Evolutionary conservation across 2,888 invertebrate species (phyloP), one percentile per base, ranked within the genome.

Genomic region (Hedychridium roseum): DNA sequence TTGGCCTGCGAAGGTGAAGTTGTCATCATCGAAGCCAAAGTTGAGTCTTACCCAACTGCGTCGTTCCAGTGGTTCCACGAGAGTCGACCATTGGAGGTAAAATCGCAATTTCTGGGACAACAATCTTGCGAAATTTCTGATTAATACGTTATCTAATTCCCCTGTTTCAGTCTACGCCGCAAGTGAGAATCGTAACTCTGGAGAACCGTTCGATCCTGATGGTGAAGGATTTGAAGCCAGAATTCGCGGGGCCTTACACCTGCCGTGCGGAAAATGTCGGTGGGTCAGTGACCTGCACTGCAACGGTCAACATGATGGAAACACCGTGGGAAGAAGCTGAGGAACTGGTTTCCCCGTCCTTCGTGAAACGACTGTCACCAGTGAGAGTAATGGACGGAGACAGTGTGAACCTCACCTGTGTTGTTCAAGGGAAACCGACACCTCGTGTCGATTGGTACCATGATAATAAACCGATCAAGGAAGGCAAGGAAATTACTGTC

Each of bases 331-430:
- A 88, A 68, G 83, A 86, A 64, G 81, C 83, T 0, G 80, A 80
- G 37, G 86, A 86, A 74, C 79, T 86, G 32, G 82, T 82, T 56
- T 88, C 91, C 27, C 97, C 97, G 21, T 83, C 85, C 62, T 92
- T 97, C 73, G 80, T 88, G 15, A 85, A 86, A 70, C 87, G 88
- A 53, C 82, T 96, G 55, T 81, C 86, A 42, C 87, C 92, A 2
- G 80, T 88, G 5, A 86, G 87, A 47, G 88, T 95, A 3, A 94
- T 94, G 90, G 95, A 95, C 73, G 96, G 96, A 41, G 93, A 97
- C 70, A 87, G 89, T 57, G 90, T 92, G 49, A 81, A 84, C 53
- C 82, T 94, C 39, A 85, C 82, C 20, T 92, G 92, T 69, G 82
- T 86, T 70, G 86, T 93, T 6, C 82, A 82, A 43, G 94, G 92